phyloP scores from a whole-genome alignment of 2,113 vertebrate species.

The Malaclemys terrapin region DNA sequence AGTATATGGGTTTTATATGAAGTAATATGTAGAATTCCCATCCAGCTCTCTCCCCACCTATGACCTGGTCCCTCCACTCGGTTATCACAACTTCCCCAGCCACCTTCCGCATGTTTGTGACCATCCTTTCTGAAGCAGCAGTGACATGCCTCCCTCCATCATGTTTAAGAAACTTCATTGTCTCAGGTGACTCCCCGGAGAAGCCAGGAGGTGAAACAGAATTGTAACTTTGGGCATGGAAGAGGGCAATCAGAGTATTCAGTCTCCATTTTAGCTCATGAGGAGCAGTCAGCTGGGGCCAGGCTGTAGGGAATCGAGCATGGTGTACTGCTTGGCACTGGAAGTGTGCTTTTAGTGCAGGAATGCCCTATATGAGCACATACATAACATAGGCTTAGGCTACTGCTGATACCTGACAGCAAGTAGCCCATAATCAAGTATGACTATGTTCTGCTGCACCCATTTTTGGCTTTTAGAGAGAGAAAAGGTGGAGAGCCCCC shows the following conservation, averaged over 20 bases:
- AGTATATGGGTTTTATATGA: not conserved
- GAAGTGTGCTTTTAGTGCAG: not conserved
- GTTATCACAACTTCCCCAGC: not conserved
- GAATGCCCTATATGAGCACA: not conserved
- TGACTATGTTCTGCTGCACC: not conserved
- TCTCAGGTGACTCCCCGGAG: fast-evolving
- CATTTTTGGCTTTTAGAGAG: not conserved
- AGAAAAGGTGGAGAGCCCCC: fast-evolving
- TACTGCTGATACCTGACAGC: not conserved
- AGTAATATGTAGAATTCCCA: not conserved
- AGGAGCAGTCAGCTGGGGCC: not conserved
- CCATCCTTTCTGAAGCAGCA: not conserved
- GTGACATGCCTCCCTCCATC: not conserved
- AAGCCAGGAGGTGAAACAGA: not conserved
- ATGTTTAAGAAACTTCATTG: fast-evolving
- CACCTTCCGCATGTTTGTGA: not conserved
- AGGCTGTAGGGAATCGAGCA: not conserved
- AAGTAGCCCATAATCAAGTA: not conserved
- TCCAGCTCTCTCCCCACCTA: not conserved
- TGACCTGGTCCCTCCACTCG: not conserved
- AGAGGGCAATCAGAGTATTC: not conserved
- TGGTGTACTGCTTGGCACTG: not conserved
- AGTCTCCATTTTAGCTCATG: not conserved
- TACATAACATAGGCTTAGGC: not conserved
- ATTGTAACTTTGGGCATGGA: not conserved